These are phyloP conservation scores for Drosophila recens DNA, from an alignment of 2,888 invertebrate species.

Conservation along the genomic window DNA sequence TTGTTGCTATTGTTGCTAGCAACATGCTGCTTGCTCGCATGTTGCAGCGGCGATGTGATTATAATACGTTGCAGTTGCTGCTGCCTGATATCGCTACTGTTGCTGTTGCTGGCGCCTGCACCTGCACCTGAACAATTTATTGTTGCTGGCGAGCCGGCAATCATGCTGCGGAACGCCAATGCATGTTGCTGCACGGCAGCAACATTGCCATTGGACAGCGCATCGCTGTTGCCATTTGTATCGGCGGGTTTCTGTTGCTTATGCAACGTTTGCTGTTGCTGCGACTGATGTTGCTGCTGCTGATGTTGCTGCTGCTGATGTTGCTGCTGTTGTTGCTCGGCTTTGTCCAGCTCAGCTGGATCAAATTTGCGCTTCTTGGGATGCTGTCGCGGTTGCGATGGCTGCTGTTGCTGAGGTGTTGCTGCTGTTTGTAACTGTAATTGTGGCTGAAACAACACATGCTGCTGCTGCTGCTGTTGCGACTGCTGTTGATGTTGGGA, in stretches of 20 bases:
- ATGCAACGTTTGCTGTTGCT: slow-evolving; percentile 59
- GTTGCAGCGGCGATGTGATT: slow-evolving; percentile 69
- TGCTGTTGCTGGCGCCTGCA: slow-evolving; percentile 71
- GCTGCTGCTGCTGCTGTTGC: slow-evolving; percentile 92
- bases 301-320: slow-evolving; percentile 44
- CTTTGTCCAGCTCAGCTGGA: slow-evolving; percentile 85
- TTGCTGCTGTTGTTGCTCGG: slow-evolving; percentile 69
- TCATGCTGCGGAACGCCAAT: slow-evolving; percentile 63
- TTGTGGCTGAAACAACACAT: slow-evolving; percentile 84
- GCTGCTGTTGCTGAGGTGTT: slow-evolving; percentile 87
- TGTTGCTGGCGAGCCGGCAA: slow-evolving; percentile 63
- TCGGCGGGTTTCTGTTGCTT: slow-evolving; percentile 73
- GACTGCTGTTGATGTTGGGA: slow-evolving; percentile 64
- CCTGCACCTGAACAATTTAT: slow-evolving; percentile 63
- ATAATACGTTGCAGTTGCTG: slow-evolving; percentile 66
- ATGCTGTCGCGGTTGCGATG: slow-evolving; percentile 89
- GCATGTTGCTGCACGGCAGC: slow-evolving; percentile 70
- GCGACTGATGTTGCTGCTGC: slow-evolving; percentile 44
- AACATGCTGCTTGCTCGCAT: slow-evolving; percentile 79
- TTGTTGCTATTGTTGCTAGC: slow-evolving; percentile 41
- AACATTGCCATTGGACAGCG: slow-evolving; percentile 74
- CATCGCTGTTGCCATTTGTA: slow-evolving; percentile 64
- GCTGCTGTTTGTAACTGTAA: slow-evolving; percentile 75
- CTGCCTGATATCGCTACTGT: slow-evolving; percentile 61
- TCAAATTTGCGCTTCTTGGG: slow-evolving; percentile 93